Percentiles rank a stretch among this genome's conserved stretches.
phyloP scores from a whole-genome alignment of 2,888 invertebrate genomes.

The Miltochrista miniata region DNA sequence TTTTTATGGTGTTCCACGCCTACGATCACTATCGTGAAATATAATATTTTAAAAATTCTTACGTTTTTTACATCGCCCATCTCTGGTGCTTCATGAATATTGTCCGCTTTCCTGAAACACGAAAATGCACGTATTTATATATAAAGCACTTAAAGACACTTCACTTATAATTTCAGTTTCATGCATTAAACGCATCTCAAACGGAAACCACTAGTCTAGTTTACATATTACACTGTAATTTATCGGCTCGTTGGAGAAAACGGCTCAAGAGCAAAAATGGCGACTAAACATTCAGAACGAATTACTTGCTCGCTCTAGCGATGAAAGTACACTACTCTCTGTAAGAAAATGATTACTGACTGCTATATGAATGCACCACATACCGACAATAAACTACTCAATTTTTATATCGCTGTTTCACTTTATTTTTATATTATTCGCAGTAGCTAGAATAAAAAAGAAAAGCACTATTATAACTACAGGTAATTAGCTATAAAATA shows the following conservation, averaged over 20 bases:
- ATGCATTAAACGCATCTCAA: conserved; percentile 22
- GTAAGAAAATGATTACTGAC: conserved; percentile 54
- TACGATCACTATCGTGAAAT: conserved; percentile 7
- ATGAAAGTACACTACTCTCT: conserved; percentile 56
- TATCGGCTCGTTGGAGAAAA: conserved; percentile 63
- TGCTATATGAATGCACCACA: conserved; percentile 42
- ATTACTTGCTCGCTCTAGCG: conserved; percentile 67
- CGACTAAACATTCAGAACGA: conserved; percentile 64
- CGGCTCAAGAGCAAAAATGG: conserved; percentile 44
- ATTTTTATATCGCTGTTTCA: conserved; percentile 11
- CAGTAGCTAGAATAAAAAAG: not conserved
- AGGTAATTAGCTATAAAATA: conserved; percentile 29
- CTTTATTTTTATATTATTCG: conserved; percentile 1
- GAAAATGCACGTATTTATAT: conserved; percentile 19
- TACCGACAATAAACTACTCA: conserved; percentile 37
- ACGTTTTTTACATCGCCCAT: conserved; percentile 52
- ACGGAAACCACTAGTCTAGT: conserved; percentile 27
- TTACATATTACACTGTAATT: conserved; percentile 52
- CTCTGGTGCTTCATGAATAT: conserved; percentile 46
- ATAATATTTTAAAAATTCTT: conserved; percentile 36
- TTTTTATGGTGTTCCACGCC: conserved; percentile 14
- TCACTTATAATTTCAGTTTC: conserved; percentile 16
- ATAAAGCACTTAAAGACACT: conserved; percentile 4
- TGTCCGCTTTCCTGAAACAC: conserved; percentile 62
- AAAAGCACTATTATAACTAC: not conserved